Conservation (phyloP, 2,113 vertebrate species). For the Panurus biarmicus region DNA sequence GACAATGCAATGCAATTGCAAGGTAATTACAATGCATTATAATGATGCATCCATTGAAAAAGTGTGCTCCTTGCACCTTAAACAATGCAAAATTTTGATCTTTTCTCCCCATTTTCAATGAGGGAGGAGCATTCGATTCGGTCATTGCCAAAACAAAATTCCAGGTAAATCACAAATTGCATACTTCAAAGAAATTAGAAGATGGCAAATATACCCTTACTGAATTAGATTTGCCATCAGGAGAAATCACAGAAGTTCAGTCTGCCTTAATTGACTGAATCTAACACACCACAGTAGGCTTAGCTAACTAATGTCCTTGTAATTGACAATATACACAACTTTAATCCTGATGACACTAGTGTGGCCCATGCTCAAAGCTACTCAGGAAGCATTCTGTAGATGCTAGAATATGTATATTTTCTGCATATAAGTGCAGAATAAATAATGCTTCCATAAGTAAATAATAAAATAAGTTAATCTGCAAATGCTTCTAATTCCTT, state of each 20-base stretch:
- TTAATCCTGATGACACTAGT: conserved; percentile 12
- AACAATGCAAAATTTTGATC: neutral
- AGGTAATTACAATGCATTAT: neutral
- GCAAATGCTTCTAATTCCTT: conserved; percentile 55
- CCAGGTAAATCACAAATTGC: neutral
- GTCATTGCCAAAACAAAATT: neutral
- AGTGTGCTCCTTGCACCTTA: neutral
- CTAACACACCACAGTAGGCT: neutral
- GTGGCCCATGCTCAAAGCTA: conserved; percentile 6
- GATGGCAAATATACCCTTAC: neutral
- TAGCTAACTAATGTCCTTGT: neutral
- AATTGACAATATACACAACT: neutral
- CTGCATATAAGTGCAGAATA: conserved; percentile 52
- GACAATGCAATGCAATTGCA: neutral
- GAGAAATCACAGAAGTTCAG: neutral
- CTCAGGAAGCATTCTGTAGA: neutral
- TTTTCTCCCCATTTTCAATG: neutral
- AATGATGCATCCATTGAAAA: neutral
- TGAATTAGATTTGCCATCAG: neutral
- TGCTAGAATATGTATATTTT: conserved; percentile 12
- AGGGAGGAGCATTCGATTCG: fast-evolving
- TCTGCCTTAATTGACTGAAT: neutral
- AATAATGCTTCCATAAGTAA: no score
- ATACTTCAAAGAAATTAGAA: neutral
- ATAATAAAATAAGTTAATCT: no score